phyloP scores from a whole-genome alignment of 2,113 vertebrate species.

The Equus przewalskii region DNA sequence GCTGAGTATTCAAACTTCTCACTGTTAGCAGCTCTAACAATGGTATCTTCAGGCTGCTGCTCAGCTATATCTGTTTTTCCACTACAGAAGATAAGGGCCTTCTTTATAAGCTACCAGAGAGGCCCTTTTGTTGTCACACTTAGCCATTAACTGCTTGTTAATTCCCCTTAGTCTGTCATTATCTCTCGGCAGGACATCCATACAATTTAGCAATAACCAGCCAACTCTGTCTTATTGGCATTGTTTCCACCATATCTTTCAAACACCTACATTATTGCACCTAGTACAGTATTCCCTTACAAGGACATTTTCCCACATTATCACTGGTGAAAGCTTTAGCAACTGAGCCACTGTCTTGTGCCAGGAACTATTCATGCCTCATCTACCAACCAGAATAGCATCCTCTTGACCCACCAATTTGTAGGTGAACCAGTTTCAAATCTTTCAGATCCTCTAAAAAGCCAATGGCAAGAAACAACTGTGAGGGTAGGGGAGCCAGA shows the following conservation, averaged over 20 bases:
- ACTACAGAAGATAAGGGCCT: not conserved
- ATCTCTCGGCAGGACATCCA: not conserved
- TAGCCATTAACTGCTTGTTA: not conserved
- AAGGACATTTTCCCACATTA: not conserved
- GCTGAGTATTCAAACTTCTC: not conserved
- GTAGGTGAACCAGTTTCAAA: not conserved
- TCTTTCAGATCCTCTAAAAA: not conserved
- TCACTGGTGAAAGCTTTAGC: not conserved
- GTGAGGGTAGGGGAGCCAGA: not conserved
- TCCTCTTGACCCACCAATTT: not conserved
- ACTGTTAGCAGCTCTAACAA: not conserved
- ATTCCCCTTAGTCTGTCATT: not conserved
- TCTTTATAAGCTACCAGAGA: not conserved
- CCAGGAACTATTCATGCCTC: not conserved
- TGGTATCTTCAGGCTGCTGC: not conserved
- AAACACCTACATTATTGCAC: not conserved
- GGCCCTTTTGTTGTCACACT: not conserved
- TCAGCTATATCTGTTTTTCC: not conserved
- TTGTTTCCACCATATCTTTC: not conserved
- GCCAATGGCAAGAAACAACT: not conserved
- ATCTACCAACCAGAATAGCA: not conserved
- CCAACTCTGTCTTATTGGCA: not conserved
- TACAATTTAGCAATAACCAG: not conserved
- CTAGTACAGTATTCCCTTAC: not conserved
- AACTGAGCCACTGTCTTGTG: not conserved